These are phyloP conservation scores for Panulirus ornatus DNA, from an alignment of 1,140 invertebrate genomes.

Conservation along the genomic window DNA sequence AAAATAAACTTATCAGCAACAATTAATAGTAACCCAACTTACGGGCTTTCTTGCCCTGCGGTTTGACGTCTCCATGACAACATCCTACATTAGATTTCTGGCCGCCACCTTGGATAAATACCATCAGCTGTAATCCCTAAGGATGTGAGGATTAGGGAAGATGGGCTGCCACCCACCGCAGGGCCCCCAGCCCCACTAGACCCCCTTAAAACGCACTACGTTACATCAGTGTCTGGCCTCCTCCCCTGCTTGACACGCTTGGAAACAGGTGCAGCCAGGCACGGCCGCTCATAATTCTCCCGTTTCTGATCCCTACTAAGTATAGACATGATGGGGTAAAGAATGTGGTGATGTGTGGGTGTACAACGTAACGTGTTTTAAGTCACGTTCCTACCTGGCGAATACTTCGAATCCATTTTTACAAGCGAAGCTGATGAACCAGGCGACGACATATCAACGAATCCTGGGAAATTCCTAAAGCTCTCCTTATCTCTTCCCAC, in stretches of 20 bases:
- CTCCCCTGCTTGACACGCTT: not conserved
- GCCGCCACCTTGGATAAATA: no score
- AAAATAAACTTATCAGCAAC: no score
- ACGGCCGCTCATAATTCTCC: not conserved
- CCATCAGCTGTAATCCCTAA: no score
- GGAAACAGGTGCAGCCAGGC: not conserved
- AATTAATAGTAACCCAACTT: no score
- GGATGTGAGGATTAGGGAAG: no score
- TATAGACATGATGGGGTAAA: not conserved
- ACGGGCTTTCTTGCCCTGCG: no score
- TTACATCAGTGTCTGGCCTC: not conserved
- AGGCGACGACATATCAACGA: slow-evolving; percentile 30
- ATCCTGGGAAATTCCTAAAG: slow-evolving; percentile 33
- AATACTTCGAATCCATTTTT: slow-evolving; percentile 39
- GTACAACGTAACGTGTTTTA: not conserved
- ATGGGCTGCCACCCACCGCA: not conserved
- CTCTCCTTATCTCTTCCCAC: slow-evolving; percentile 27
- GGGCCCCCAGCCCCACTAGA: not conserved
- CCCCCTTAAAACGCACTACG: not conserved
- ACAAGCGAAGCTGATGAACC: slow-evolving; percentile 19
- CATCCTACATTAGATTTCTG: no score
- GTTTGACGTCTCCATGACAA: no score
- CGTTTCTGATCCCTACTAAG: not conserved
- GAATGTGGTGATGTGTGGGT: no score
- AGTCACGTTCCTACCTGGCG: slow-evolving; percentile 12